Evolutionary conservation across 1,140 invertebrate genomes (phyloP), one percentile per base, ranked within the genome.

Genomic region (Hyposmocoma kahamanoa): DNA sequence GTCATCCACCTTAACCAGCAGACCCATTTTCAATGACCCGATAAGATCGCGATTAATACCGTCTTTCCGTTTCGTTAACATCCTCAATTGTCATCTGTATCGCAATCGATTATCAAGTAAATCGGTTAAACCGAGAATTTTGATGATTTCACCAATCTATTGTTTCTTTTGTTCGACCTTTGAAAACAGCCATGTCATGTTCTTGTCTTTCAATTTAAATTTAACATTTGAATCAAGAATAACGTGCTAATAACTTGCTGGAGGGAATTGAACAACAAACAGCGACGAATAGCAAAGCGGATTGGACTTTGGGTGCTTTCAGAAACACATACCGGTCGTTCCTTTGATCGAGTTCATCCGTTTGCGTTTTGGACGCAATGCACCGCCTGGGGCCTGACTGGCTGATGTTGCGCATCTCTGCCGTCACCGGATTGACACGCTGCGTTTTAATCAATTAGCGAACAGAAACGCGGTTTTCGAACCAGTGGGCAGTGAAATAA

Each of bases 371-470:
- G n/a, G n/a, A n/a, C 19, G 38, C 8, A 3, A 2, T 41, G 38
- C 20, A 10, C 34, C 34, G 32, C 32, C 38, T 34, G 50, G 47
- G 46, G 50, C 42, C 41, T 17, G 17, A 39, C 42, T 43, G 46
- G 49, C 56, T 39, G 49, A 45, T 50, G 56, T 48, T 24, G 42
- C 50, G 50, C 71, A 66, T 74, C 72, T 68, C 72, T 67, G 52
- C 52, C 61, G 55, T 65, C 67, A 56, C 55, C 42, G 57, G 72
- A 82, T 77, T 79, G 78, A 79, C 74, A 65, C 52, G 67, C 53
- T 75, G 79, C 71, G 75, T 84, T 81, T 81, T 84, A 84, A 81
- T 84, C 79, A 84, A 84, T 84, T 84, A 84, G 62, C 69, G 55
- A 62, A 64, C 67, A 72, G 62, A 72, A 63, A 68, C 60, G 65